A percentile compares a stretch with the other conserved stretches of the same genome.
phyloP scores from a whole-genome alignment of 2,113 vertebrate genomes.

The Ceratotherium simum region DNA sequence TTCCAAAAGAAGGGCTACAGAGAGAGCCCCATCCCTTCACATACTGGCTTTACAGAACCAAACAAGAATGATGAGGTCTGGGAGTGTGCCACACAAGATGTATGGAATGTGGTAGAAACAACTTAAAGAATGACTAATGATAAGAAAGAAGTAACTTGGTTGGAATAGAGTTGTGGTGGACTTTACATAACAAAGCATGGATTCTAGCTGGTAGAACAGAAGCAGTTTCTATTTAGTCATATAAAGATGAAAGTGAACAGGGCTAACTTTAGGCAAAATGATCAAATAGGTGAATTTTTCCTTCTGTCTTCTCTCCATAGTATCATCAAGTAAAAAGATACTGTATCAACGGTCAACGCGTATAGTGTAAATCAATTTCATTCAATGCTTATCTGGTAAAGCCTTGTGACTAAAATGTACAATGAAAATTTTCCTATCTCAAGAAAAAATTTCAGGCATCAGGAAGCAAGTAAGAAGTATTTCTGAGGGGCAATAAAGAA shows the following conservation, averaged over 20 bases:
- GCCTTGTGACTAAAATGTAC: not conserved
- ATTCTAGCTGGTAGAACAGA: not conserved
- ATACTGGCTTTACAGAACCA: not conserved
- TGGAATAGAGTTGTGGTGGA: not conserved
- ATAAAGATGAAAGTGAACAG: not conserved
- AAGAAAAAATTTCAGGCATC: not conserved
- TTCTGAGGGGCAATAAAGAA: not conserved
- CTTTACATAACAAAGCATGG: not conserved
- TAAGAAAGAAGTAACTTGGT: not conserved
- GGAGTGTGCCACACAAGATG: not conserved
- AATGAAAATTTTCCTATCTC: not conserved
- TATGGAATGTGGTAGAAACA: not conserved
- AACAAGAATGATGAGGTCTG: not conserved
- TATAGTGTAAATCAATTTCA: not conserved
- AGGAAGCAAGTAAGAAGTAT: not conserved
- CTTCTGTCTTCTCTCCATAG: not conserved
- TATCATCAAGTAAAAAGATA: not conserved
- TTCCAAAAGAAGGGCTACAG: not conserved
- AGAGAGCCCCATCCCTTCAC: not conserved
- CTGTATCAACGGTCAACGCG: not conserved
- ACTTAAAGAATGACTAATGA: not conserved
- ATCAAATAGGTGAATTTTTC: not conserved
- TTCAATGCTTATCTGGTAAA: not conserved
- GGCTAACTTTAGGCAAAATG: not conserved
- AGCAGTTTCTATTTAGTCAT: not conserved